Conservation (phyloP, 2,113 vertebrate species). For the Cyphomyrus plagiostoma region DNA sequence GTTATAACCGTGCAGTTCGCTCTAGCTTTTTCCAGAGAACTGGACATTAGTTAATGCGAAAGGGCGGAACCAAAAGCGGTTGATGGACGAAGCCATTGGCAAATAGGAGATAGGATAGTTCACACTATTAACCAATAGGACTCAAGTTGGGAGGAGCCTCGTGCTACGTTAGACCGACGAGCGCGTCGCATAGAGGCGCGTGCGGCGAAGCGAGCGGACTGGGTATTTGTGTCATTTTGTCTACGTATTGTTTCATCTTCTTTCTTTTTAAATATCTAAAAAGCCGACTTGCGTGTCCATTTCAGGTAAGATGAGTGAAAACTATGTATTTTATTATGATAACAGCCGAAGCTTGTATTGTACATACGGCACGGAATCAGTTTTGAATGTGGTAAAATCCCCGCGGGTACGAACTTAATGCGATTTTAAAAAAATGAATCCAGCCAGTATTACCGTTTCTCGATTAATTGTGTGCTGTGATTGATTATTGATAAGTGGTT, state of each 20-base stretch:
- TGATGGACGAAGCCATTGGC: not conserved
- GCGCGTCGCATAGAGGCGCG: slow-evolving; percentile 1
- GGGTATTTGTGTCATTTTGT: not conserved
- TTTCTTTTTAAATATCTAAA: not conserved
- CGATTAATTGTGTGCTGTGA: not conserved
- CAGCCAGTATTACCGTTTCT: not conserved
- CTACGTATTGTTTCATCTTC: not conserved
- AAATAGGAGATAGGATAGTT: not conserved
- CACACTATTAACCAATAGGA: slow-evolving; percentile 13
- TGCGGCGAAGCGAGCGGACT: not conserved
- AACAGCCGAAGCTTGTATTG: not conserved
- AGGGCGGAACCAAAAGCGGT: not conserved
- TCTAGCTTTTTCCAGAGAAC: not conserved
- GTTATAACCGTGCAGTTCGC: not conserved
- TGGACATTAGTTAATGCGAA: not conserved
- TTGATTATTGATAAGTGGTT: not conserved
- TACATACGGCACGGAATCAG: not conserved
- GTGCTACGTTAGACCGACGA: slow-evolving; percentile 29
- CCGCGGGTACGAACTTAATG: not conserved
- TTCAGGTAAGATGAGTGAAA: not conserved
- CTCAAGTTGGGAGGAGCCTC: not conserved
- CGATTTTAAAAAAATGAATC: not conserved
- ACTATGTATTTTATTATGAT: not conserved
- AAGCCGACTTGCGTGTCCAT: not conserved
- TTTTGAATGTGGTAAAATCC: not conserved